These are phyloP conservation scores for Alexandromys fortis DNA, from an alignment of 2,113 vertebrate genomes.

Conservation along the genomic window DNA sequence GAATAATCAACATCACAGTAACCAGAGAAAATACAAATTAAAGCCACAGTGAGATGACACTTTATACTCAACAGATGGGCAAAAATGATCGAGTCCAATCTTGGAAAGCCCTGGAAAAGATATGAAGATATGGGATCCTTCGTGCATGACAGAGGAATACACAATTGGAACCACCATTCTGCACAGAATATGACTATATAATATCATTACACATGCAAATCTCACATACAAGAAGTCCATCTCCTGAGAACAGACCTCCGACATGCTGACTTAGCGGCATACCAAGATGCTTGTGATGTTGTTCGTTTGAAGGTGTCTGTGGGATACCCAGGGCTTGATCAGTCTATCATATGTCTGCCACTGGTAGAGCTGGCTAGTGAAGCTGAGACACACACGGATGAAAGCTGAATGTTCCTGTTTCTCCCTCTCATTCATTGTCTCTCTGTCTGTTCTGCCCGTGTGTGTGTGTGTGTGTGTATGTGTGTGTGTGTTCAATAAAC, in stretches of 20 bases:
- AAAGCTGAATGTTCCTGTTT: not conserved
- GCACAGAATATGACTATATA: not conserved
- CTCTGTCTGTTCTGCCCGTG: not conserved
- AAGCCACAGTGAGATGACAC: not conserved
- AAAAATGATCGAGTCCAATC: constrained; percentile 12
- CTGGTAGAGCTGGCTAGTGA: not conserved
- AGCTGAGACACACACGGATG: not conserved
- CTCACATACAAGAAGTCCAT: not conserved
- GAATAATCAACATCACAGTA: not conserved
- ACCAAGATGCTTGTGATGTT: not conserved
- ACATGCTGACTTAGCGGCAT: not conserved
- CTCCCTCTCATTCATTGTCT: not conserved
- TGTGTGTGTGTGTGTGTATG: too few species aligned
- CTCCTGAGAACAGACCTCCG: not conserved
- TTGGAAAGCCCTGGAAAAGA: not conserved
- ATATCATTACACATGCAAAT: not conserved
- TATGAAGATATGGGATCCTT: not conserved
- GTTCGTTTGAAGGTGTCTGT: not conserved
- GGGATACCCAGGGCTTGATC: not conserved
- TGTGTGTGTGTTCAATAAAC: too few species aligned
- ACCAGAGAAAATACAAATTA: constrained; percentile 31
- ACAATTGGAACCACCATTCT: not conserved
- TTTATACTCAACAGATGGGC: not conserved
- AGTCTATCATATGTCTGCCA: not conserved
- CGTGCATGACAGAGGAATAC: not conserved